Conservation (phyloP, 2,113 vertebrate genomes). For the Zosterops pallidus region DNA sequence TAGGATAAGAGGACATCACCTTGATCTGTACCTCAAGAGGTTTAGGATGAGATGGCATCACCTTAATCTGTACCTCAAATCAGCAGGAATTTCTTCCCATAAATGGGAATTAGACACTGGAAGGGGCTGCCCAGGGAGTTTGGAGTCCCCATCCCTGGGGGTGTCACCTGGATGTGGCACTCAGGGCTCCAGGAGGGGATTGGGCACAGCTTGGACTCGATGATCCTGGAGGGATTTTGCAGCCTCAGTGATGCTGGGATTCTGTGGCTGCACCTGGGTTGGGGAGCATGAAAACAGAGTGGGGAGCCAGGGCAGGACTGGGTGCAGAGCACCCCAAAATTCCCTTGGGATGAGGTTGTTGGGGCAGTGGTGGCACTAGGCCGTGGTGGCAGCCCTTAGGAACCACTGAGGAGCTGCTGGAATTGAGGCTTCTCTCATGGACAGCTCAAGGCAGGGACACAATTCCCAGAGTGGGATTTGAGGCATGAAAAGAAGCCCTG, state of each 20-base stretch:
- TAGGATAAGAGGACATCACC: rapidly evolving
- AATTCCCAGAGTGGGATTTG: not conserved
- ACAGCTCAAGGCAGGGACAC: not conserved
- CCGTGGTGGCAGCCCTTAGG: not conserved
- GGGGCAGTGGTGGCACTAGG: rapidly evolving
- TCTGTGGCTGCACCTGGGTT: not conserved
- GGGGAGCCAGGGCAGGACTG: not conserved
- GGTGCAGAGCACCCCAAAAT: not conserved
- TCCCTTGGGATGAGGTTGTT: rapidly evolving
- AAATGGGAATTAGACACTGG: rapidly evolving
- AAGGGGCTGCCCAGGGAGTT: not conserved
- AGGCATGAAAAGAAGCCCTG: not conserved
- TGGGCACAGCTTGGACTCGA: rapidly evolving
- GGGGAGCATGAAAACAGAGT: rapidly evolving
- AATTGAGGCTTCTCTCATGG: not conserved
- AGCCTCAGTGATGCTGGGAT: rapidly evolving
- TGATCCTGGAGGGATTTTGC: not conserved
- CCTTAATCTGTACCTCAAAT: not conserved
- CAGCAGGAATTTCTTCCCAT: not conserved
- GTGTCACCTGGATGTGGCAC: not conserved
- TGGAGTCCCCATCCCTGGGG: not conserved
- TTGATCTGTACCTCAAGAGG: rapidly evolving
- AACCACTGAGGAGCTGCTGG: not conserved
- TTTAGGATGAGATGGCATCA: no score
- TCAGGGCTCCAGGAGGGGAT: not conserved